Evolutionary conservation across 2,888 invertebrate species (phyloP).

Genomic region (Eupithecia insigniata): DNA sequence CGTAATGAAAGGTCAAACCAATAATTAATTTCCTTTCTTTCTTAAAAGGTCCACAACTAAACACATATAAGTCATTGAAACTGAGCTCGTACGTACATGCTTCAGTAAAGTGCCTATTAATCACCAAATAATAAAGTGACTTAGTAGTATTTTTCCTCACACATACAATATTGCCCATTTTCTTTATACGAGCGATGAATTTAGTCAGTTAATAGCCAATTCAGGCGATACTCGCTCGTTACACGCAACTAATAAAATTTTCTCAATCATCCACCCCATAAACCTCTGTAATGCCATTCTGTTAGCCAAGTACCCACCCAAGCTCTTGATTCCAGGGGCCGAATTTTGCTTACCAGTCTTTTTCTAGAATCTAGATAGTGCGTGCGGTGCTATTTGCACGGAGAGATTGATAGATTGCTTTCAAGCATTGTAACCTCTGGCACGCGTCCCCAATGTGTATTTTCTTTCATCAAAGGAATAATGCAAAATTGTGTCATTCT

Average conservation of each 20-base stretch:
- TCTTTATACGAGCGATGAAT: conserved; percentile 18
- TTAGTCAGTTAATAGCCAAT: conserved; percentile 43
- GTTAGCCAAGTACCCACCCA: conserved; percentile 29
- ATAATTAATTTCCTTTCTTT: too few species aligned
- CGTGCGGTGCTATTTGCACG: too few species aligned
- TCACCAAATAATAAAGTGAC: conserved; percentile 2
- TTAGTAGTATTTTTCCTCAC: background rate
- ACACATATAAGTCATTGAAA: background rate
- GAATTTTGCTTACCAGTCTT: too few species aligned
- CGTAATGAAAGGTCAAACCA: too few species aligned
- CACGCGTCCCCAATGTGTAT: too few species aligned
- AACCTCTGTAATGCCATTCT: conserved; percentile 41
- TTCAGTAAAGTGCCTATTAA: conserved; percentile 1
- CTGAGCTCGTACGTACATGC: background rate
- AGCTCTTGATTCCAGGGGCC: conserved; percentile 27
- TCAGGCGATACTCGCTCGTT: conserved; percentile 34
- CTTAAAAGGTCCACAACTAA: too few species aligned
- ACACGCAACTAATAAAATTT: conserved; percentile 39
- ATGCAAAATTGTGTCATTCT: too few species aligned
- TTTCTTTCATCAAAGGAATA: too few species aligned
- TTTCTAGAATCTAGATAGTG: too few species aligned
- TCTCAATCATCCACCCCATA: conserved; percentile 46
- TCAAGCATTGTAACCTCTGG: too few species aligned
- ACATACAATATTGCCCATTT: conserved; percentile 13
- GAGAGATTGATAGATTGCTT: too few species aligned